phyloP scores from a whole-genome alignment of 2,888 invertebrate species.

The Lysandra bellargus region DNA sequence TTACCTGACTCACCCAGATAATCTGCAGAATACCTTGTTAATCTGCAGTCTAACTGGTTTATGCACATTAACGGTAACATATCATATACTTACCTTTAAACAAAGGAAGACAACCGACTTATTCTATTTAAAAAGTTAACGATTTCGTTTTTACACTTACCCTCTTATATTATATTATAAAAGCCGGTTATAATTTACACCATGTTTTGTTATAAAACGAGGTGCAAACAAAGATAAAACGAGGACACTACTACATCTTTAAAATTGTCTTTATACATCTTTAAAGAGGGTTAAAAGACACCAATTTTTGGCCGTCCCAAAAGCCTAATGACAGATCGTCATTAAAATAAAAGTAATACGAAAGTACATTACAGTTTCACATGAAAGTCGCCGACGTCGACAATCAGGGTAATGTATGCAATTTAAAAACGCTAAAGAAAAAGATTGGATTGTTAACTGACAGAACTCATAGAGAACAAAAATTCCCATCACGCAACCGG shows the following conservation, averaged over 20 bases:
- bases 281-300: neutral
- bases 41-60: too few relatives aligned
- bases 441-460: slow-evolving; percentile 31
- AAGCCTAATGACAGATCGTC: neutral
- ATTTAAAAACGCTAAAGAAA: slow-evolving; percentile 31
- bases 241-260: too few relatives aligned
- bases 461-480: slow-evolving; percentile 49
- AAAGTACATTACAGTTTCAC: slow-evolving; percentile 30
- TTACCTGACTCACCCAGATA: too few relatives aligned
- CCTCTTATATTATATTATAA: too few relatives aligned
- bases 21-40: too few relatives aligned
- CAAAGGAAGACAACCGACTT: too few relatives aligned
- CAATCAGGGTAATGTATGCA: slow-evolving; percentile 31
- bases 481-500: slow-evolving; percentile 76
- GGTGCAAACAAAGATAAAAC: too few relatives aligned
- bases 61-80: too few relatives aligned
- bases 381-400: slow-evolving; percentile 28
- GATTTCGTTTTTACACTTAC: too few relatives aligned
- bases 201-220: too few relatives aligned
- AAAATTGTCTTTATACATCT: neutral
- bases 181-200: too few relatives aligned
- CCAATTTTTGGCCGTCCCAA: neutral
- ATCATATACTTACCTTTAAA: too few relatives aligned
- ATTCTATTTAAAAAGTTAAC: neutral
- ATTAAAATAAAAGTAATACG: slow-evolving; percentile 18